These are phyloP conservation scores for Thinocorus orbignyianus DNA, from an alignment of 2,113 vertebrate genomes.

Conservation along the genomic window DNA sequence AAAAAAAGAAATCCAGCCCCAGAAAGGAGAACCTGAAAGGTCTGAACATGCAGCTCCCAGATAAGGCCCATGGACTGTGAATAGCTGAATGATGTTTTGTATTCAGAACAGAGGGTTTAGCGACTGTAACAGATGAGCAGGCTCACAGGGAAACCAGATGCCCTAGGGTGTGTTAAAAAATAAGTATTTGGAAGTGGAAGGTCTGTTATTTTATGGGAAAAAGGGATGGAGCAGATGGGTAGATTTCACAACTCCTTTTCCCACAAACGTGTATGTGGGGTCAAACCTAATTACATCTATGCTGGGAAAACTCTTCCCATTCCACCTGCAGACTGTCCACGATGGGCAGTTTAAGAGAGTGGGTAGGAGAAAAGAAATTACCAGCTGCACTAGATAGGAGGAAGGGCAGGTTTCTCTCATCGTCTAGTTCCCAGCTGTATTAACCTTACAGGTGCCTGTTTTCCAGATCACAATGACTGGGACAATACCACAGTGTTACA, in stretches of 20 bases:
- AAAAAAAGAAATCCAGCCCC: neutral
- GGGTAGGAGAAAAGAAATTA: neutral
- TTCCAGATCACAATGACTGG: neutral
- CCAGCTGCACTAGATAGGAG: neutral
- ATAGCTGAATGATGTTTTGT: neutral
- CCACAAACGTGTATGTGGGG: neutral
- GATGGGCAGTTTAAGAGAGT: neutral
- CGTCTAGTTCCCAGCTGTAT: neutral
- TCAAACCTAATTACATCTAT: neutral
- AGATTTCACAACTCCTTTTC: neutral
- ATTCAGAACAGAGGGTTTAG: neutral
- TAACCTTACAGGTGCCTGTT: neutral
- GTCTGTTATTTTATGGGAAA: neutral
- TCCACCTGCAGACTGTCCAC: neutral
- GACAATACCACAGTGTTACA: neutral
- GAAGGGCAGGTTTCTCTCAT: neutral
- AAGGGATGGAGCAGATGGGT: neutral
- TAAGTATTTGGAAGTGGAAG: neutral
- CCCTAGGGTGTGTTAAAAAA: neutral
- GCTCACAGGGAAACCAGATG: conserved; percentile 6
- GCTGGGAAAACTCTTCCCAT: neutral
- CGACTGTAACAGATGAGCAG: conserved; percentile 9
- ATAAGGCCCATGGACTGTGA: neutral
- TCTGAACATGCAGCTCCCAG: neutral
- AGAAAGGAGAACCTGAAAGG: neutral